phyloP scores from a whole-genome alignment of 2,113 vertebrate species.

The Riparia riparia region DNA sequence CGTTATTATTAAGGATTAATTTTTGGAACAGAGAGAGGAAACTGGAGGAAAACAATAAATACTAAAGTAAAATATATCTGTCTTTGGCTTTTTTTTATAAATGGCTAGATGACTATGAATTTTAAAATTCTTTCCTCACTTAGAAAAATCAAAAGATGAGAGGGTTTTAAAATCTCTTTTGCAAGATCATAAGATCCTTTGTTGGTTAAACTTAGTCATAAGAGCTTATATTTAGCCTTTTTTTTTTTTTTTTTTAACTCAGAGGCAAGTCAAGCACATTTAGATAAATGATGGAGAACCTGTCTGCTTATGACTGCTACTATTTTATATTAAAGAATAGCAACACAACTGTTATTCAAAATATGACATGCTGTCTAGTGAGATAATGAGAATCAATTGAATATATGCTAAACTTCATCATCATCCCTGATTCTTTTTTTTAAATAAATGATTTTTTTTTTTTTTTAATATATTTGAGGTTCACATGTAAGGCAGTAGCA shows the following conservation, averaged over 20 bases:
- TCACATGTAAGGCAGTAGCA: not conserved
- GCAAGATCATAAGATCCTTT: not conserved
- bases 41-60: not conserved
- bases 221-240: not conserved
- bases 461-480: not conserved
- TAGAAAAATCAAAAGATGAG: not conserved
- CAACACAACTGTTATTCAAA: not conserved
- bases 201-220: not conserved
- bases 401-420: not conserved
- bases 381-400: not conserved
- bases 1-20: not conserved
- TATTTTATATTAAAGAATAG: not conserved
- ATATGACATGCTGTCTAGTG: not conserved
- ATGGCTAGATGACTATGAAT: not conserved
- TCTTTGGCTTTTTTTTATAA: not conserved
- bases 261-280: not conserved
- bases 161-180: not conserved
- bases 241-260: not conserved
- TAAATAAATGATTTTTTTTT: not conserved
- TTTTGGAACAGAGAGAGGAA: not conserved
- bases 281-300: not conserved
- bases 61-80: not conserved
- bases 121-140: not conserved
- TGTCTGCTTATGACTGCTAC: not conserved
- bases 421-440: not conserved